Conservation (phyloP, 2,888 invertebrate species). For the Lasioglossum morio region DNA sequence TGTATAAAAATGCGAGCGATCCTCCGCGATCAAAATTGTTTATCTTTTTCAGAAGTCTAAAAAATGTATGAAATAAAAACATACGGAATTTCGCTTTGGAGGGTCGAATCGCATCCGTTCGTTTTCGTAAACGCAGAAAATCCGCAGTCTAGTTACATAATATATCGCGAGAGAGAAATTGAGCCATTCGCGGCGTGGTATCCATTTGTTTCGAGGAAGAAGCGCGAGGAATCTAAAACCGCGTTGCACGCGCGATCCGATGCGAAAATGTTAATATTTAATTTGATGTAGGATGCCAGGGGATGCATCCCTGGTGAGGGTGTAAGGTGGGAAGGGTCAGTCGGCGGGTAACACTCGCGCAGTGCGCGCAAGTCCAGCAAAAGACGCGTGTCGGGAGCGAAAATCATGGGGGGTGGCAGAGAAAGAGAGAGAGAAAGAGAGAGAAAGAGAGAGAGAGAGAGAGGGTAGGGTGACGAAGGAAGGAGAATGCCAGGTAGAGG, state of each 20-base stretch:
- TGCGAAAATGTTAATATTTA: not conserved
- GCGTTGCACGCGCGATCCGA: conserved; percentile 1
- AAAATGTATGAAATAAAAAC: not conserved
- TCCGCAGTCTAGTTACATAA: not conserved
- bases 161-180: not conserved
- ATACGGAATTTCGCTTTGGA: not conserved
- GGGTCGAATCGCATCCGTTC: not conserved
- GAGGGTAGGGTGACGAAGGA: conserved; percentile 45
- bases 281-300: not conserved
- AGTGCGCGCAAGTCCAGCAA: conserved; percentile 28
- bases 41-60: no score
- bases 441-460: not conserved
- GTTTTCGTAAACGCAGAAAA: not conserved
- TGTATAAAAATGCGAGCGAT: not conserved
- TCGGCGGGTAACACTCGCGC: conserved; percentile 24
- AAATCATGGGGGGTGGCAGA: conserved; percentile 46
- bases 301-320: not conserved
- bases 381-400: conserved; percentile 40
- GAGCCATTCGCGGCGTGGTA: not conserved
- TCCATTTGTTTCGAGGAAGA: not conserved
- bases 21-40: not conserved
- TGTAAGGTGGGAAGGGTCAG: not conserved
- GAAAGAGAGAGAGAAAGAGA: not conserved
- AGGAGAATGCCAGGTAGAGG: conserved; percentile 45
- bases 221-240: not conserved